These are phyloP conservation scores for Pangasius djambal DNA, from an alignment of 2,797 vertebrate genomes.

Conservation along the genomic window DNA sequence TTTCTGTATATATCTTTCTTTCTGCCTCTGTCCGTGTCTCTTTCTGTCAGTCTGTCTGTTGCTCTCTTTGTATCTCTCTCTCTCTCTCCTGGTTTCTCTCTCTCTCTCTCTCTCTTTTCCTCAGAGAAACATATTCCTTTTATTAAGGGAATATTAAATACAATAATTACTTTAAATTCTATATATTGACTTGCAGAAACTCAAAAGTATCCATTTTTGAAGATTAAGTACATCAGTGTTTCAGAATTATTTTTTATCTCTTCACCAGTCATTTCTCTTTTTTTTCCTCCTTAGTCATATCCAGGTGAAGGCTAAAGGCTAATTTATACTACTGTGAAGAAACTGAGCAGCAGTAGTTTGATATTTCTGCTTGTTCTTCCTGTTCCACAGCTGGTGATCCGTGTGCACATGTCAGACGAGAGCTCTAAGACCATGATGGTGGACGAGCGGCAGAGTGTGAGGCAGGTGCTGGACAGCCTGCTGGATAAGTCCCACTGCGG, in stretches of 20 bases:
- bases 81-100: not conserved
- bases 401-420: conserved; percentile 97
- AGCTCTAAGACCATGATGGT: conserved; percentile 99
- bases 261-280: not conserved
- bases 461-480: conserved; percentile 96
- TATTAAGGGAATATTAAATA: not conserved
- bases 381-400: conserved; percentile 86
- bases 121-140: not conserved
- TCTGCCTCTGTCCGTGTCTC: not conserved
- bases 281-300: not conserved
- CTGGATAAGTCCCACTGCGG: conserved; percentile 97
- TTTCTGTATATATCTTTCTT: conserved; percentile 5
- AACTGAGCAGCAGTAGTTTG: not conserved
- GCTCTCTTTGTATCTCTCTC: not conserved
- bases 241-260: not conserved
- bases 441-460: conserved; percentile 94
- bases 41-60: not conserved
- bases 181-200: not conserved
- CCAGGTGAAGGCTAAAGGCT: not conserved
- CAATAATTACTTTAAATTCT: not conserved
- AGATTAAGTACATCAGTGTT: not conserved
- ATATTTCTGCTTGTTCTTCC: not conserved
- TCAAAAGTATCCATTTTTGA: not conserved
- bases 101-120: not conserved
- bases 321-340: not conserved